Base-by-base conservation (phyloP, 2,113 vertebrate genomes). In the Notothenia coriiceps region DNA sequence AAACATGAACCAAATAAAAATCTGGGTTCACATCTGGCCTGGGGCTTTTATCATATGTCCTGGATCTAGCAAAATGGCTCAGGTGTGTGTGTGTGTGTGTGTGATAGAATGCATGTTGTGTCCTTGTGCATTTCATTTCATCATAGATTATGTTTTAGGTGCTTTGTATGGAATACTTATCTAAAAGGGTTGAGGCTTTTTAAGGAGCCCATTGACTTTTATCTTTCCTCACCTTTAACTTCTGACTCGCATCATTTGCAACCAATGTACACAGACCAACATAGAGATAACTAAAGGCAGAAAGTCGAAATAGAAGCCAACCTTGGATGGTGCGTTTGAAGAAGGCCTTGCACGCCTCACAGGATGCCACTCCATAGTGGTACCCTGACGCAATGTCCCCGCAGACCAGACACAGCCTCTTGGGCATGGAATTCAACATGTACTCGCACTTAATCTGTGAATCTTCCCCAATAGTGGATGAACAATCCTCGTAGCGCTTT, bases 281-380 rank as follows among this genome's bases (percentile, higher is more conserved):
- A 63, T 3, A 17, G 18, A 68, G 40, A 73, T 2, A 85, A 5
- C 10, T 60, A n/a, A 1, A 40, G 3, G 74, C 8, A 86, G 29
- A 65, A 49, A 43, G 49, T 71, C 51, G 90, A 93, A 84, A 61
- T 78, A 54, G n/a, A 82, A 96, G 95, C 96, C 94, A 93, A 99
- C 98, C 98, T 99, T 99, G 98, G 94, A 99, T 99, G 79, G 98
- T 99, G 93, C 98, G 97, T 95, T 99, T 99, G 96, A 99, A 99
- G 96, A 99, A 99, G 54, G 98, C 98, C 94, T 99, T 99, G 95
- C 98, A 99, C 94, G 98, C 98, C 92, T 99, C 98, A 4, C 98
- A 99, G 35, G 98, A 99, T 40, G 98, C 98, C 82, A 99, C 98
- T 54, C 98, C 98, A 35, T 99, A 99, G 95, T 99, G 98, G 95